These are phyloP conservation scores for Rattus rattus DNA, from an alignment of 2,113 vertebrate genomes.

Conservation along the genomic window DNA sequence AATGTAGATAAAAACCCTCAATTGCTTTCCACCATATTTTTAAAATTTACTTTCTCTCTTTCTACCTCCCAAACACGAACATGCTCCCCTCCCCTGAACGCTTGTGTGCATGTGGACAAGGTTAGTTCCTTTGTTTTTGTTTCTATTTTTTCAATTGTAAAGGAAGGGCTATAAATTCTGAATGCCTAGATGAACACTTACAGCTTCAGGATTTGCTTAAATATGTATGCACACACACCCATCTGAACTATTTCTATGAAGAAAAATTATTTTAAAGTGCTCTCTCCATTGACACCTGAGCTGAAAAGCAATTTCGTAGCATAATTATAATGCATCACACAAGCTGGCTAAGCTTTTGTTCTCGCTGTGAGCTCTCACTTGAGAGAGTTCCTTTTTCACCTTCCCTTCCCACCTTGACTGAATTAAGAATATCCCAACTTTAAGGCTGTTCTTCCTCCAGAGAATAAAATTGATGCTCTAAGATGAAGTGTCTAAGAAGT, in stretches of 20 bases:
- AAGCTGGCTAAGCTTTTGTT: constrained; percentile 87
- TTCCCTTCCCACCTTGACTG: constrained; percentile 75
- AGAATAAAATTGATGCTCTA: constrained; percentile 69
- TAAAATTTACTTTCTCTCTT: background rate
- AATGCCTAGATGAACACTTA: constrained; percentile 49
- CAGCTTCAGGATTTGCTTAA: constrained; percentile 70
- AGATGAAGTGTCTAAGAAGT: constrained; percentile 50
- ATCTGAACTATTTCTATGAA: constrained; percentile 70
- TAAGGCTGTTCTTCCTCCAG: constrained; percentile 67
- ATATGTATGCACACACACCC: constrained; percentile 34
- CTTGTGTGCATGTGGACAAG: background rate
- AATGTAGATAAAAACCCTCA: background rate
- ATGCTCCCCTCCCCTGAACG: too few relatives aligned
- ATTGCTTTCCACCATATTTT: background rate
- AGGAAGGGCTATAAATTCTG: background rate
- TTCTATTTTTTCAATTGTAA: background rate
- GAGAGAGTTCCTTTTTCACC: constrained; percentile 76
- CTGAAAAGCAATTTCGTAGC: constrained; percentile 85
- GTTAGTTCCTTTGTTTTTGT: background rate
- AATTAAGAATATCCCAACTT: constrained; percentile 77
- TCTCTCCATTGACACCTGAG: constrained; percentile 82
- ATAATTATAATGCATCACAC: constrained; percentile 85
- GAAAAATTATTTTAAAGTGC: constrained; percentile 85
- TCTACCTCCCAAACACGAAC: background rate
- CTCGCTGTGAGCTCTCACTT: constrained; percentile 82